Evolutionary conservation across 2,797 vertebrate genomes (phyloP).

Genomic region (Protonibea diacanthus): DNA sequence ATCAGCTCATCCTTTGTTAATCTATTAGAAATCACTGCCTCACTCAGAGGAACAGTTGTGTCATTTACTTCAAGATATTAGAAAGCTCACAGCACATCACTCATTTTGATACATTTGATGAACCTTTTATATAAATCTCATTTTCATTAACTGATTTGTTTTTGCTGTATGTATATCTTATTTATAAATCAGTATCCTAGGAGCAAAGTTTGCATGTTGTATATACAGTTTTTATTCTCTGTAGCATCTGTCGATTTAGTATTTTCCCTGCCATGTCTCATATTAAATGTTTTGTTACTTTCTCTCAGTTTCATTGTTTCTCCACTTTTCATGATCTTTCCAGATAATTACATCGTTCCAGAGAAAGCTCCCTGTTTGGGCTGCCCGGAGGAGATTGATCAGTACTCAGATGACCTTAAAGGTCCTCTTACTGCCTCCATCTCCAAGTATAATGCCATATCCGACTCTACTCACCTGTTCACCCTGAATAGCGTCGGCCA

Average conservation of each 20-base stretch:
- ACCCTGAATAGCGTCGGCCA: conserved; percentile 48
- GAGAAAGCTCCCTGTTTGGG: conserved; percentile 80
- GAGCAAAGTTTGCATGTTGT: neutral
- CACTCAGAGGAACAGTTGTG: too few relatives aligned
- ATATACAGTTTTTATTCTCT: neutral
- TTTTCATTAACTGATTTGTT: too few relatives aligned
- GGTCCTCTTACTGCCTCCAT: conserved; percentile 80
- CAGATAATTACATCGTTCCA: conserved; percentile 68
- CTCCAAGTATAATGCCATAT: conserved; percentile 83
- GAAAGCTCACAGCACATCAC: too few relatives aligned
- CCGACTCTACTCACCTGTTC: conserved; percentile 81
- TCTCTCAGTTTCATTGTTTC: neutral
- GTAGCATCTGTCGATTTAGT: neutral
- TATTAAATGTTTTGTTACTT: too few relatives aligned
- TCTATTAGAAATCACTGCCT: neutral
- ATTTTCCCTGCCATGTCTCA: neutral
- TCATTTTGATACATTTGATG: too few relatives aligned
- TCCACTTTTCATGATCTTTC: neutral
- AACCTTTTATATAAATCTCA: too few relatives aligned
- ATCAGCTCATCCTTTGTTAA: neutral
- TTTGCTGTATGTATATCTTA: too few relatives aligned
- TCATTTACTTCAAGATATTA: too few relatives aligned
- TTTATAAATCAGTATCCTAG: neutral
- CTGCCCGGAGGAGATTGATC: conserved; percentile 81
- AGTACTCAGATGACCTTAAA: conserved; percentile 77